Percentiles rank a stretch among this genome's conserved stretches.
These are phyloP conservation scores for Pedicia rivosa DNA, from an alignment of 2,888 invertebrate species.

Conservation along the genomic window DNA sequence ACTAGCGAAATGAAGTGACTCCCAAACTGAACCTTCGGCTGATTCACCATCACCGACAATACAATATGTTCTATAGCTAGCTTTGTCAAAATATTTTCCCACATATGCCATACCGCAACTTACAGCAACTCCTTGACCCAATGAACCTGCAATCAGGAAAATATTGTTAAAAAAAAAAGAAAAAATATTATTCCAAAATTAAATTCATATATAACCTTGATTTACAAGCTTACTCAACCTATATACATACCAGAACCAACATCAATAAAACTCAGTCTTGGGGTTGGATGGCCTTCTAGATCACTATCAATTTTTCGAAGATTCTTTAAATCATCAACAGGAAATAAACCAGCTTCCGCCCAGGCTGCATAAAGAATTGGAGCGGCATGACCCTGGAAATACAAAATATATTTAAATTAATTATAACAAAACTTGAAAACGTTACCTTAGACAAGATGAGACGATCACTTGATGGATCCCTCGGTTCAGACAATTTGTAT, in stretches of 20 bases:
- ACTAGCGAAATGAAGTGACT: conserved; percentile 88
- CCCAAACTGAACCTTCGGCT: conserved; percentile 97
- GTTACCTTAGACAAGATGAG: conserved; percentile 76
- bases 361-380: conserved; percentile 99
- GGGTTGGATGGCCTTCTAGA: conserved; percentile 98
- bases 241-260: no score
- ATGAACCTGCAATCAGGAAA: no score
- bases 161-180: no score
- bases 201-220: no score
- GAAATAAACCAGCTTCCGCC: conserved; percentile 93
- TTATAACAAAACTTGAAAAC: not conserved
- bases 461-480: conserved; percentile 80
- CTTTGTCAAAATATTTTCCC: conserved; percentile 55
- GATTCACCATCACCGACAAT: conserved; percentile 96
- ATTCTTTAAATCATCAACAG: conserved; percentile 64
- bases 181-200: no score
- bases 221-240: no score
- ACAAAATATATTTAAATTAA: not conserved
- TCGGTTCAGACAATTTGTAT: conserved; percentile 76
- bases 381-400: conserved; percentile 79
- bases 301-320: conserved; percentile 84
- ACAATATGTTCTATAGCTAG: conserved; percentile 77
- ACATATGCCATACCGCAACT: conserved; percentile 98
- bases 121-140: conserved; percentile 92
- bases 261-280: conserved; percentile 91